Evolutionary conservation across 2,113 vertebrate genomes (phyloP).

Genomic region (Pholis gunnellus): DNA sequence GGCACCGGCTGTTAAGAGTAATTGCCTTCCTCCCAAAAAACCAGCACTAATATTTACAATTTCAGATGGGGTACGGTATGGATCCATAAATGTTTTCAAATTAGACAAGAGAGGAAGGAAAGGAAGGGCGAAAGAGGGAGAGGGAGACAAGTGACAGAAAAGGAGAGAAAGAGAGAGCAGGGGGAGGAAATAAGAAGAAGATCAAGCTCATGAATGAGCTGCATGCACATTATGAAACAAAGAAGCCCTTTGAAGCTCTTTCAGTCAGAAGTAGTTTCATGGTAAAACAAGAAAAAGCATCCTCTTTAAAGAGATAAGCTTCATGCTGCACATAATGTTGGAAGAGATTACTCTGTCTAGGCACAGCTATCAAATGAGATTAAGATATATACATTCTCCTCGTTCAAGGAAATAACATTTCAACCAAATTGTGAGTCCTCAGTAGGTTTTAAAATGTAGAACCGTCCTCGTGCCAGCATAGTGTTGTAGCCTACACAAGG

Average conservation of each 20-base stretch:
- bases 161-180: constrained; percentile 51
- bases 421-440: constrained; percentile 62
- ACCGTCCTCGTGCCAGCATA: constrained; percentile 52
- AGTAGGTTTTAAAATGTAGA: constrained; percentile 63
- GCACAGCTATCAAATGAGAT: constrained; percentile 84
- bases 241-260: constrained; percentile 85
- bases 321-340: constrained; percentile 82
- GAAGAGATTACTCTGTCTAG: constrained; percentile 83
- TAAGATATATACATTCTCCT: constrained; percentile 80
- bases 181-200: constrained; percentile 73
- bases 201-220: constrained; percentile 84
- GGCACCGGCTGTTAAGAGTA: constrained; percentile 71
- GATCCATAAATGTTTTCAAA: constrained; percentile 57
- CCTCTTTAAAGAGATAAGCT: constrained; percentile 86
- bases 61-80: constrained; percentile 63
- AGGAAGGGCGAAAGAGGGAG: constrained; percentile 25
- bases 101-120: constrained; percentile 40
- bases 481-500: constrained; percentile 58
- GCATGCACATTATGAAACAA: constrained; percentile 86
- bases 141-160: constrained; percentile 40
- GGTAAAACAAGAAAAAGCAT: constrained; percentile 85
- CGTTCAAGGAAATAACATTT: constrained; percentile 67
- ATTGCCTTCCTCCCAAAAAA: constrained; percentile 69
- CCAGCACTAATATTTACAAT: constrained; percentile 75
- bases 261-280: constrained; percentile 86